phyloP scores from a whole-genome alignment of 2,113 vertebrate species.

The Carollia perspicillata region DNA sequence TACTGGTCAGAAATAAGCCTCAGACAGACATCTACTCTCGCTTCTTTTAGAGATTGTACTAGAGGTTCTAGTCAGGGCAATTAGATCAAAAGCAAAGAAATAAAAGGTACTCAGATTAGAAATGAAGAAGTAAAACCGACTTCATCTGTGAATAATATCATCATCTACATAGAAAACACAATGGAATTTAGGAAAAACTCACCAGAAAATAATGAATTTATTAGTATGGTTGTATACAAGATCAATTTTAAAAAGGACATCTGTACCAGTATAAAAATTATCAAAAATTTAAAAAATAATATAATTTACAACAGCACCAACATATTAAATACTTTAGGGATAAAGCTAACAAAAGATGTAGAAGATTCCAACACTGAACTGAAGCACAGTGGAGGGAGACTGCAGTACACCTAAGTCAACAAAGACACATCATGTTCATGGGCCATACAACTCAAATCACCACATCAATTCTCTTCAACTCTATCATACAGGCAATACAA shows the following conservation, averaged over 20 bases:
- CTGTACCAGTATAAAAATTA: background rate
- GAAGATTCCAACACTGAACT: background rate
- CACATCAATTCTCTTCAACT: background rate
- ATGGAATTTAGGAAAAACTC: background rate
- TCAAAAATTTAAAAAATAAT: background rate
- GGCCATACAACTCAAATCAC: background rate
- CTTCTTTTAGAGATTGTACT: background rate
- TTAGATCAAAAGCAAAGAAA: background rate
- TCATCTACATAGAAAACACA: background rate
- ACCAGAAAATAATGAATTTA: background rate
- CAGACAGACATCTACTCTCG: background rate
- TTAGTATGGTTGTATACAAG: background rate
- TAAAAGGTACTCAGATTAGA: background rate
- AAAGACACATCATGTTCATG: background rate
- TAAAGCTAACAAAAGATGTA: background rate
- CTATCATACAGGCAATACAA: too few species aligned
- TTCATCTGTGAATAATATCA: background rate
- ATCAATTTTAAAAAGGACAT: background rate
- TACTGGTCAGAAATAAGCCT: background rate
- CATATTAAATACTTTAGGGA: background rate
- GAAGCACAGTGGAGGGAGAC: background rate
- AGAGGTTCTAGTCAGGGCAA: background rate
- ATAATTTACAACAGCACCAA: background rate
- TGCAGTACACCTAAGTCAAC: background rate
- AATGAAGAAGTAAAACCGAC: background rate